These are phyloP conservation scores for Scaptomyza polygonia DNA, from an alignment of 2,888 invertebrate species.

Conservation along the genomic window DNA sequence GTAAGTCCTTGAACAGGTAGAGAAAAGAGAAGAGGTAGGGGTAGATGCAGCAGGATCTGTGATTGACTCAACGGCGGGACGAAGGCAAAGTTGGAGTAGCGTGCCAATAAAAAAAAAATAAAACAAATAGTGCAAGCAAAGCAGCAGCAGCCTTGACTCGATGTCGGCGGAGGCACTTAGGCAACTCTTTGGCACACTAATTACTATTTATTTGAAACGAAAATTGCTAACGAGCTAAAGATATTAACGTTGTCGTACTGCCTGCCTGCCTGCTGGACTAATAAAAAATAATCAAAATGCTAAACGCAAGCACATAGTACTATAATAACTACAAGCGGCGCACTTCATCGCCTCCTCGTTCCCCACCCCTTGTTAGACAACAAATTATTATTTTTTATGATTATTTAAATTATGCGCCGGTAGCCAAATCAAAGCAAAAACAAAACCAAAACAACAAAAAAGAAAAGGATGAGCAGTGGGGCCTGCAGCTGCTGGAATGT, in stretches of 20 bases:
- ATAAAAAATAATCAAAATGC: slow-evolving; percentile 63
- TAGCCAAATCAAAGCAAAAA: slow-evolving; percentile 48
- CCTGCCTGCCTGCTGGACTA: slow-evolving; percentile 12
- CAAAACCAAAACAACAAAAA: slow-evolving; percentile 7
- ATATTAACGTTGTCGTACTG: slow-evolving; percentile 63
- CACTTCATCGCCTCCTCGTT: slow-evolving; percentile 12
- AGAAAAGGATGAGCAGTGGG: slow-evolving; percentile 6
- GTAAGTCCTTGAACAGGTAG: slow-evolving; percentile 55
- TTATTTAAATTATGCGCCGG: slow-evolving; percentile 76
- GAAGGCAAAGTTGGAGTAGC: background rate
- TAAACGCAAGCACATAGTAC: slow-evolving; percentile 21
- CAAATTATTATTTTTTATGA: slow-evolving; percentile 79
- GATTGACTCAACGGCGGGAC: slow-evolving; percentile 7
- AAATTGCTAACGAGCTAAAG: slow-evolving; percentile 79
- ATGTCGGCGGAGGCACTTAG: slow-evolving; percentile 35
- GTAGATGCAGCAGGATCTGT: slow-evolving; percentile 12
- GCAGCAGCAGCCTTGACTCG: slow-evolving; percentile 22
- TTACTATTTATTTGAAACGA: slow-evolving; percentile 79
- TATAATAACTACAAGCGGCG: slow-evolving; percentile 4
- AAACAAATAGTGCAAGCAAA: slow-evolving; percentile 38
- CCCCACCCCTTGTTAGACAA: slow-evolving; percentile 50
- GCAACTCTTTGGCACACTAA: slow-evolving; percentile 73
- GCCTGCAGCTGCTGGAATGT: slow-evolving; percentile 55
- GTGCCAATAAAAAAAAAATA: slow-evolving; percentile 63
- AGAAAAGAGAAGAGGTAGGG: background rate